Evolutionary conservation across 35 echinoderm and acorn worm genomes (phyloP), one percentile per base, ranked within the genome.

Genomic region (Patiria miniata): DNA sequence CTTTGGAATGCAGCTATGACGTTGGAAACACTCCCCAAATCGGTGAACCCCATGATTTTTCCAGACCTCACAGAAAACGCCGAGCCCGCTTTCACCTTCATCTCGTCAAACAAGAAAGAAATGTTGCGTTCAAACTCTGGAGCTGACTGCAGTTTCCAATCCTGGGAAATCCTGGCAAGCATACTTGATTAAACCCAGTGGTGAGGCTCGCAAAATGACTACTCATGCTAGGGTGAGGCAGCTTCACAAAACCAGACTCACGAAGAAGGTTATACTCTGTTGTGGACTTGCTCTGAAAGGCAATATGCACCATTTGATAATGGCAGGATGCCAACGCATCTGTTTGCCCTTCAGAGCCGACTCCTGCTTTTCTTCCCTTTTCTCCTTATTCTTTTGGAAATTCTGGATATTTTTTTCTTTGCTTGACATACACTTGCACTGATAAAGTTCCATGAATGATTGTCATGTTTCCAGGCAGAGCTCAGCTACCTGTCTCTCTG

Each of bases 281-380:
- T 15, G 87, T 10, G 2, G 94, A 97, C 58, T 93, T 97, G 2
- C 39, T 68, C 37, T 91, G 79, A 2, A 97, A 47, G 4, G 90
- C 90, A 21, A 93, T n/a, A n/a, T 90, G 37, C 90, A 91, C 76
- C 88, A 81, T 36, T 78, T 57, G 2, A 97, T 57, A 0, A 97
- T 58, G 5, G 79, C 87, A 37, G 94, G 94, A 53, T 97, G 90
- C 94, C 94, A 97, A 23, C 94, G 47, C 55, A 84, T 91, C 30
- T 86, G 86, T 65, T 86, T 89, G 0, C 34, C 38, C 51, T 91
- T 84, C 68, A 59, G 7, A 9, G 61, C 61, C 12, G 33, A n/a
- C n/a, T n/a, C n/a, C n/a, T n/a, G n/a, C n/a, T n/a, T n/a, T n/a
- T n/a, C n/a, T n/a, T n/a, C n/a, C n/a, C n/a, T n/a, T n/a, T n/a